Evolutionary conservation across 2,113 vertebrate species (phyloP).

Genomic region (Procavia capensis): DNA sequence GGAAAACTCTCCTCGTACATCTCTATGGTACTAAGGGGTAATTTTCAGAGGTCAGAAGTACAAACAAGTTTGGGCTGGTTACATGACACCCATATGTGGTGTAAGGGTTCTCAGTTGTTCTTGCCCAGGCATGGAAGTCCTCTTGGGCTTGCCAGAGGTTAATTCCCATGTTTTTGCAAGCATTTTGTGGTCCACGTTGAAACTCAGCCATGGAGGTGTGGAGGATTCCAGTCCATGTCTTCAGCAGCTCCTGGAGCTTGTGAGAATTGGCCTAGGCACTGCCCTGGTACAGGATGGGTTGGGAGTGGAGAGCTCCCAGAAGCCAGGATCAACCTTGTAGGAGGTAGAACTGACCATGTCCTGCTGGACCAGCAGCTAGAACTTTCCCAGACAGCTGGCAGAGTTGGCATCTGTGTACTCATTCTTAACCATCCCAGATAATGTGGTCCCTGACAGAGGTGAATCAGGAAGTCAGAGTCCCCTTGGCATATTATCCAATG

Average conservation of each 20-base stretch:
- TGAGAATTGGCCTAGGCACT: background rate
- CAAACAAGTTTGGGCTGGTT: background rate
- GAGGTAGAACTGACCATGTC: background rate
- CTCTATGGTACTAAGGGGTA: background rate
- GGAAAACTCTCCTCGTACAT: conserved; percentile 4
- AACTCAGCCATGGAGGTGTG: background rate
- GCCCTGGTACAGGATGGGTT: background rate
- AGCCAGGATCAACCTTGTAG: background rate
- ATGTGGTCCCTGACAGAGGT: background rate
- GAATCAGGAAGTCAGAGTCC: background rate
- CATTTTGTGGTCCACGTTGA: background rate
- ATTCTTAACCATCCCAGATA: background rate
- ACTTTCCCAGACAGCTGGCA: conserved; percentile 8
- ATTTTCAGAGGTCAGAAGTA: conserved; percentile 45
- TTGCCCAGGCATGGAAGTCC: conserved; percentile 37
- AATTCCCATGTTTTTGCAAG: background rate
- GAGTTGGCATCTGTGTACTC: conserved; percentile 19
- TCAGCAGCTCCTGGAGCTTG: background rate
- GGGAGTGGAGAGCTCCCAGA: background rate
- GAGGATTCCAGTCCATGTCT: background rate
- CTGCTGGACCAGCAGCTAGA: background rate
- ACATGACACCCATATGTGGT: background rate
- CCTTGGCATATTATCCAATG: background rate
- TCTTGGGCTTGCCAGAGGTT: background rate
- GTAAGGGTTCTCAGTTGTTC: background rate